Base-by-base conservation (phyloP, 1,140 invertebrate species). In the Helicoverpa zea region DNA sequence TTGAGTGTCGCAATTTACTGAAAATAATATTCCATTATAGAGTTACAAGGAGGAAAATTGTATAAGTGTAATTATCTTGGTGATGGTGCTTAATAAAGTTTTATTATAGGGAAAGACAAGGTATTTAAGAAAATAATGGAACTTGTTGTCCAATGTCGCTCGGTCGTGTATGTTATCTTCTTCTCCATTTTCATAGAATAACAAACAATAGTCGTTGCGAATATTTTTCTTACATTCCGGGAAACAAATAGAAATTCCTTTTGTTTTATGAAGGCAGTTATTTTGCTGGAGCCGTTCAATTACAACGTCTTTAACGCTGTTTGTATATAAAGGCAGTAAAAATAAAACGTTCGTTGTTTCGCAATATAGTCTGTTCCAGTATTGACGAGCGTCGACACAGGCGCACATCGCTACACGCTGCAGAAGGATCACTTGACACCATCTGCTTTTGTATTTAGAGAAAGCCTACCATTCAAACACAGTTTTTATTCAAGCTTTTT, bases 271-370 rank as follows among this genome's bases (percentile, higher is more conserved):
- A 18, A 51, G 49, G 49, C 49, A 72, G 49, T 52, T 49, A 30
- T 51, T 54, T 54, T 3, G 52, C 35, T 12, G 68, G 23, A 9
- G 47, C 18, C n/a, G 49, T 72, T 72, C 68, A 54, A 72, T 72
- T 72, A 72, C 68, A 72, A 72, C 49, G 18, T 72, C 49, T 72
- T 72, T 72, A 52, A 72, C 18, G 49, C 23, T 72, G 66, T 70
- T 70, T 70, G 68, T 72, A 72, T 54, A 72, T 52, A 52, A 14
- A 72, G 18, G 49, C 14, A 52, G 47, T 72, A 29, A 30, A 16
- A 72, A 72, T 52, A 72, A 72, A 72, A 72, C 18, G 49, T 13
- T 49, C 14, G 43, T 70, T 70, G 47, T 70, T 70, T 66, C 66
- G 49, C 13, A 52, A 11, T 51, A 47, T 23, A 23, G 47, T 23